phyloP scores from a whole-genome alignment of 2,888 invertebrate genomes.

The Apotomis betuletana region DNA sequence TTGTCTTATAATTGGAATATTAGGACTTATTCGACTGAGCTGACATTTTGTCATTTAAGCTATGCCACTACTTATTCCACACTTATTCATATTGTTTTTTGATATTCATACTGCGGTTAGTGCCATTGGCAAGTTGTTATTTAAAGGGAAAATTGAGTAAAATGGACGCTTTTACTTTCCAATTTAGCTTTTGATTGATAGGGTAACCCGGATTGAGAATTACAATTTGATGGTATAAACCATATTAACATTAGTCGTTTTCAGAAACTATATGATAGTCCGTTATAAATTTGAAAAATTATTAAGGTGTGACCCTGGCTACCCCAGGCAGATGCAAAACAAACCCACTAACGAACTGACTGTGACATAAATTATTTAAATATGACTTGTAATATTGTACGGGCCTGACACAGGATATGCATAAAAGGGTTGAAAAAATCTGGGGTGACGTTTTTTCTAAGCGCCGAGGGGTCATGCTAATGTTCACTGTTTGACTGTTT shows the following conservation, averaged over 20 bases:
- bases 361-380: slow-evolving; percentile 81
- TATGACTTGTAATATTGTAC: slow-evolving; percentile 81
- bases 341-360: slow-evolving; percentile 63
- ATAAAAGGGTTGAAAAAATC: slow-evolving; percentile 80
- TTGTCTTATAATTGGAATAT: too few relatives aligned
- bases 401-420: slow-evolving; percentile 78
- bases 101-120: too few relatives aligned
- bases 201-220: too few relatives aligned
- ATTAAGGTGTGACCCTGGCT: slow-evolving; percentile 26
- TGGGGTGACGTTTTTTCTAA: slow-evolving; percentile 74
- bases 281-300: not conserved
- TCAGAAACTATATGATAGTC: not conserved
- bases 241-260: not conserved
- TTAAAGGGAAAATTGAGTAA: too few relatives aligned
- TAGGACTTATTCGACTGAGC: too few relatives aligned
- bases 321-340: slow-evolving; percentile 71
- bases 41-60: too few relatives aligned
- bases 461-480: slow-evolving; percentile 62
- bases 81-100: too few relatives aligned
- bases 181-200: too few relatives aligned
- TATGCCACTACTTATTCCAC: too few relatives aligned
- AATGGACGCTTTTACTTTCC: too few relatives aligned
- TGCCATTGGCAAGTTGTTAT: too few relatives aligned
- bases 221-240: too few relatives aligned
- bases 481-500: slow-evolving; percentile 65